Base-by-base conservation (phyloP, 2,797 vertebrate genomes). In the Falco naumanni region DNA sequence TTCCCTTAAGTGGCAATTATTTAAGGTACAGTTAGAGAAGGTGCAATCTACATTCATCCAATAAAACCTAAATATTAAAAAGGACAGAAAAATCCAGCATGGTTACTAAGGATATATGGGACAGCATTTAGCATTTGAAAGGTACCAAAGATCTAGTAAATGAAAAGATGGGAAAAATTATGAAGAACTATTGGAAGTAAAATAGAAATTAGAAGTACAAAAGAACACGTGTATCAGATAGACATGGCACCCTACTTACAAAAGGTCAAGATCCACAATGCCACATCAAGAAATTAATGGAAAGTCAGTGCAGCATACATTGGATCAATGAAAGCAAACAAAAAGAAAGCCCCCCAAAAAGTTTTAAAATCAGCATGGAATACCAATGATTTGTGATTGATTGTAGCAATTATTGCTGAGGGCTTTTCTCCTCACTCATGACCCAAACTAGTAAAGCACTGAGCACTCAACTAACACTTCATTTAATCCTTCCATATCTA, bases 11-110 rank as follows among this genome's bases (percentile, higher is more conserved):
- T 98, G 97, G 97, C 96, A 98, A 97, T 98, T 98, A 98, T 98
- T 98, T 98, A 98, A 98, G 97, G 96, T 95, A 97, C 91, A 96
- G 96, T 98, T 98, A 98, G 96, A 97, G 95, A 98, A 95, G 97
- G 97, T 96, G 88, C 97, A 98, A 98, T 97, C 97, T 97, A 97
- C 97, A 97, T 97, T 97, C 95, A 97, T 97, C 97, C 96, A 98
- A 98, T 98, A 98, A 98, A 98, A 97, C 91, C 97, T 97, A 98
- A 98, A 98, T 97, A 98, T 98, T 97, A 97, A 97, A 98, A 97
- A 97, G 97, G 97, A 98, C 97, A 97, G 97, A 96, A 97, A 98
- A 97, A 97, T 97, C 79, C 94, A 96, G 97, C 96, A 84, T 96
- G 96, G 96, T 97, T 97, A 97, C 97, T 96, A 96, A 98, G 94